Conservation (phyloP, 1,140 invertebrate species). For the Panagrolaimus sp. region DNA sequence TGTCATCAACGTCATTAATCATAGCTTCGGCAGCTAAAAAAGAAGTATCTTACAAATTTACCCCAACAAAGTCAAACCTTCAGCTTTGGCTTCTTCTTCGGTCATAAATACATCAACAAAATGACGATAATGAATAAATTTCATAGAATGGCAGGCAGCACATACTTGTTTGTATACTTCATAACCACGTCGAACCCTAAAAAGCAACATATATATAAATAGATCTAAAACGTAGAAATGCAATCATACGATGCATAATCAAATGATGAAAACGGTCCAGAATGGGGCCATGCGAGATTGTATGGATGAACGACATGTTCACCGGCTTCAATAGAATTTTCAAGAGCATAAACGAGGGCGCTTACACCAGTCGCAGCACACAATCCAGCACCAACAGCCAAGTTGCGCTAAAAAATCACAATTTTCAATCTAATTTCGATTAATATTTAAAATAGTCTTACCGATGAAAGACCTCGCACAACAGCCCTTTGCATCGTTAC, state of each 20-base stretch:
- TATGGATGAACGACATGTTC: slow-evolving; percentile 73
- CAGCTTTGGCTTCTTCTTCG: slow-evolving; percentile 82
- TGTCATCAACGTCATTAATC: slow-evolving; percentile 85
- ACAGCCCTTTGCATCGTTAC: slow-evolving; percentile 17
- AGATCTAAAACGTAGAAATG: slow-evolving; percentile 27
- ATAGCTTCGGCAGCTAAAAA: slow-evolving; percentile 75
- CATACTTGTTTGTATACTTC: slow-evolving; percentile 97
- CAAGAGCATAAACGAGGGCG: slow-evolving; percentile 75
- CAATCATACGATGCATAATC: slow-evolving; percentile 73
- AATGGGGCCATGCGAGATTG: slow-evolving; percentile 76
- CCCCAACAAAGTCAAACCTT: neutral
- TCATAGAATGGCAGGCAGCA: slow-evolving; percentile 91
- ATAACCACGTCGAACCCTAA: slow-evolving; percentile 83
- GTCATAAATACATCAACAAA: slow-evolving; percentile 82
- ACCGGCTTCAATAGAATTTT: slow-evolving; percentile 74
- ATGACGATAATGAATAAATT: slow-evolving; percentile 84
- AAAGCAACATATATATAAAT: slow-evolving; percentile 30
- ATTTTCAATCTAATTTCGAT: neutral
- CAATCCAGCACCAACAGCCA: slow-evolving; percentile 71
- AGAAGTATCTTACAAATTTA: slow-evolving; percentile 62
- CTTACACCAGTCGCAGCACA: slow-evolving; percentile 73
- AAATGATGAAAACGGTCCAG: slow-evolving; percentile 70
- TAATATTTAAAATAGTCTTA: neutral
- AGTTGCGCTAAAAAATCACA: slow-evolving; percentile 35
- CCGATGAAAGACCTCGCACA: slow-evolving; percentile 11